phyloP scores from a whole-genome alignment of 92 coral and sea anemone genomes.

The Parazoanthus darwini region DNA sequence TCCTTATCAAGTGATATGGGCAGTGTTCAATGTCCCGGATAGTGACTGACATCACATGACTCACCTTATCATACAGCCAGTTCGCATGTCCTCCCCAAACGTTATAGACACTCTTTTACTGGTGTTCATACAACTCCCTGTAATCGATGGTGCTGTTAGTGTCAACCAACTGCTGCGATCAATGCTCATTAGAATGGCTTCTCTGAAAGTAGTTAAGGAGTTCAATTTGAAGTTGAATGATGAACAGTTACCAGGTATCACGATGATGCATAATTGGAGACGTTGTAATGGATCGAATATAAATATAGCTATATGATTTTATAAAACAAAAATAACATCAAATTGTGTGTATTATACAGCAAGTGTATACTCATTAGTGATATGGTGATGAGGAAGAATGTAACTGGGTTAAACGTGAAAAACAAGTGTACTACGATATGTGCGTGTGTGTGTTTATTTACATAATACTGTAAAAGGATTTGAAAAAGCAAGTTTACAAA shows the following conservation, averaged over 20 bases:
- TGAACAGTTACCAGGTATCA: not conserved
- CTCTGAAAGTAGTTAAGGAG: slow-evolving; percentile 54
- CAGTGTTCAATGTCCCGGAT: slow-evolving; percentile 31
- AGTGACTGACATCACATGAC: not conserved
- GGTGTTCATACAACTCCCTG: slow-evolving; percentile 74
- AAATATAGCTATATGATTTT: too few relatives aligned
- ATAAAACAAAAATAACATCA: not conserved
- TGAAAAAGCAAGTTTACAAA: too few relatives aligned
- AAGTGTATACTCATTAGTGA: too few relatives aligned
- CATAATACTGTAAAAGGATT: too few relatives aligned
- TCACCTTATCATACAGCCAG: slow-evolving; percentile 96
- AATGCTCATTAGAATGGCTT: slow-evolving; percentile 75
- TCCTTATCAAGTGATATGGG: slow-evolving; percentile 1
- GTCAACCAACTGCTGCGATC: slow-evolving; percentile 89
- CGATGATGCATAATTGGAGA: not conserved
- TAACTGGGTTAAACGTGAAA: too few relatives aligned
- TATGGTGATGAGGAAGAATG: too few relatives aligned
- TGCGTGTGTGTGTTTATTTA: too few relatives aligned
- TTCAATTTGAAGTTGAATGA: not conserved
- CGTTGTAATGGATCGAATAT: not conserved
- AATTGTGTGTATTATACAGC: too few relatives aligned
- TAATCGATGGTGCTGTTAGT: slow-evolving; percentile 64
- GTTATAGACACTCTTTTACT: slow-evolving; percentile 76
- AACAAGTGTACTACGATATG: too few relatives aligned
- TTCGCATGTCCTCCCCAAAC: slow-evolving; percentile 84